These are phyloP conservation scores for Microctonus aethiopoides DNA, from an alignment of 2,888 invertebrate genomes.

Conservation along the genomic window DNA sequence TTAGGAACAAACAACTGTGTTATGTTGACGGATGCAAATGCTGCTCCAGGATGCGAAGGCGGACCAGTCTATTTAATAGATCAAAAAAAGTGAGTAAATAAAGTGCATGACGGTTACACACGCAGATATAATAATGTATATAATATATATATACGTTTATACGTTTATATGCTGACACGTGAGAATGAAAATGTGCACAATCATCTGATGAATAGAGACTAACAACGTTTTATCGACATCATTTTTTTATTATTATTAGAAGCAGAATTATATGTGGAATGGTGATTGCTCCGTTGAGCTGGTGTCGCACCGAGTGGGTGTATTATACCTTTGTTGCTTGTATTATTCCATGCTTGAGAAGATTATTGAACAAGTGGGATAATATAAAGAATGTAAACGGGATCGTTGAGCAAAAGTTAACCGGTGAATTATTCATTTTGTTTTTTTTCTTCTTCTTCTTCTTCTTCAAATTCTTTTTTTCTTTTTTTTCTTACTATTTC, in stretches of 20 bases:
- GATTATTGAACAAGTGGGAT: constrained; percentile 51
- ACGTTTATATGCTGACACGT: background rate
- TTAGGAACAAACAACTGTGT: constrained; percentile 70
- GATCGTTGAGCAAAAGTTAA: constrained; percentile 3
- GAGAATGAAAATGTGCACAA: background rate
- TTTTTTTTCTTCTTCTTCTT: background rate
- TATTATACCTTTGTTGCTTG: constrained; percentile 73
- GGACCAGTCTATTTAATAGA: constrained; percentile 69
- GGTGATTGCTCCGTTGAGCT: constrained; percentile 72
- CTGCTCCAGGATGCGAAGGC: constrained; percentile 73
- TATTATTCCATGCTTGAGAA: constrained; percentile 67
- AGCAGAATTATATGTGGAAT: constrained; percentile 64
- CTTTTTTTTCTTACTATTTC: background rate
- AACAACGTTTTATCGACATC: constrained; percentile 22
- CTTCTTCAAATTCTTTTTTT: background rate
- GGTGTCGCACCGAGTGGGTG: constrained; percentile 75
- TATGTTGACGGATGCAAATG: constrained; percentile 72
- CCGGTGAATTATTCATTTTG: constrained; percentile 13
- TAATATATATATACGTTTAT: too few species aligned
- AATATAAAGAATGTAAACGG: background rate
- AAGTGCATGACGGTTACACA: too few species aligned
- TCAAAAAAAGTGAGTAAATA: constrained; percentile 42
- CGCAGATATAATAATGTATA: too few species aligned
- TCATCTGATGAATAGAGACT: constrained; percentile 20
- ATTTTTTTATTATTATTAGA: constrained; percentile 34